A percentile compares a stretch with the other conserved stretches of the same genome.
These are phyloP conservation scores for Scolopax bukidnonensis DNA, from an alignment of 2,797 vertebrate species.

Conservation along the genomic window DNA sequence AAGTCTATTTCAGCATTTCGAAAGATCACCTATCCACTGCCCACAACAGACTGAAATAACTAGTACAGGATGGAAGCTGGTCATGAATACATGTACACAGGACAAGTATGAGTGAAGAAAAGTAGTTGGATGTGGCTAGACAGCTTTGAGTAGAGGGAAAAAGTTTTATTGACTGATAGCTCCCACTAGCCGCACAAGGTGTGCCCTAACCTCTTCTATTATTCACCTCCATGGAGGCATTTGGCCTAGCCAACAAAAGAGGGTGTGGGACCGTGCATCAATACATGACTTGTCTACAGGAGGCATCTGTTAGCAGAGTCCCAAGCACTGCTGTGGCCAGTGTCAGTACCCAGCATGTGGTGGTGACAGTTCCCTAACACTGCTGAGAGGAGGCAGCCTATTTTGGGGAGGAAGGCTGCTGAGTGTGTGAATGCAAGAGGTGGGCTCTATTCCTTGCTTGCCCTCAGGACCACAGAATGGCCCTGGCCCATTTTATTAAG, in stretches of 20 bases:
- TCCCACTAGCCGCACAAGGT: background rate
- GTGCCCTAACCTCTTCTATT: background rate
- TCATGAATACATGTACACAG: too few relatives aligned
- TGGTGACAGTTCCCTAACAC: background rate
- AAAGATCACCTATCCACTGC: background rate
- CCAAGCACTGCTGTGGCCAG: background rate
- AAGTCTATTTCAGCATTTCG: background rate
- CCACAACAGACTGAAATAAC: background rate
- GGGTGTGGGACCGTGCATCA: background rate
- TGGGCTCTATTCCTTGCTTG: background rate
- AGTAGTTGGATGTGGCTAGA: background rate
- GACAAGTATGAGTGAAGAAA: background rate
- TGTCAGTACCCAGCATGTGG: accelerated
- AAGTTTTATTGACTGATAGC: background rate
- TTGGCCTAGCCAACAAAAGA: background rate
- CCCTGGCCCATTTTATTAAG: background rate
- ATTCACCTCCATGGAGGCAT: accelerated
- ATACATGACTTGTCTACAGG: background rate
- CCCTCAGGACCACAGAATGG: background rate
- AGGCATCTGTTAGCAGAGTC: background rate
- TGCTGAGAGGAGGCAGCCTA: background rate
- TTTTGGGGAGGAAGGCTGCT: background rate
- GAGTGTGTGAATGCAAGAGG: background rate
- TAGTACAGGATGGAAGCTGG: background rate
- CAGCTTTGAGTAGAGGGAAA: background rate